A percentile compares a stretch with the other conserved stretches of the same genome.
Evolutionary conservation across 2,797 vertebrate species (phyloP).

Genomic region (Dallia pectoralis): DNA sequence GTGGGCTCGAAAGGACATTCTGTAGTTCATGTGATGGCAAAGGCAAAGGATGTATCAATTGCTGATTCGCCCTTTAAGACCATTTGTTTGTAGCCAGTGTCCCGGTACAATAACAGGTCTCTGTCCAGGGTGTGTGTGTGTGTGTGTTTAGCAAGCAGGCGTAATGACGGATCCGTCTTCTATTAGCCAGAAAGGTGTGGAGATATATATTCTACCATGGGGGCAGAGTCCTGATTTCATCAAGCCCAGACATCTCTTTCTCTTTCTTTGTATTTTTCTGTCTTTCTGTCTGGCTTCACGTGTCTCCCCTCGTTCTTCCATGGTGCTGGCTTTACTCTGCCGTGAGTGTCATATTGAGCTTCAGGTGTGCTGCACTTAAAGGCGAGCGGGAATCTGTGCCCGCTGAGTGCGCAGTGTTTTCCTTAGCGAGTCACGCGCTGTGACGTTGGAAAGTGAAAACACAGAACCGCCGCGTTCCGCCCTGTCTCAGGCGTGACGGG

Average conservation of each 20-base stretch:
- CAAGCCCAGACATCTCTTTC: constrained; percentile 46
- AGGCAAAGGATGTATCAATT: not conserved
- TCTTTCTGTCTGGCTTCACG: constrained; percentile 40
- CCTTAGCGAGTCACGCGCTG: constrained; percentile 57
- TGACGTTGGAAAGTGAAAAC: constrained; percentile 67
- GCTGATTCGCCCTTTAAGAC: not conserved
- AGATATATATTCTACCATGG: constrained; percentile 39
- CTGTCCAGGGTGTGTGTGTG: too few species aligned
- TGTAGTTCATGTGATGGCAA: not conserved
- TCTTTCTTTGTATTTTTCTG: constrained; percentile 36
- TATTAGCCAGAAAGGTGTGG: constrained; percentile 36
- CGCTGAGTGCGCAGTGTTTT: constrained; percentile 49
- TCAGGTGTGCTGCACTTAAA: constrained; percentile 63
- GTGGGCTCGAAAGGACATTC: not conserved
- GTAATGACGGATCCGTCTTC: constrained; percentile 32
- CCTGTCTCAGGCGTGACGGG: constrained; percentile 52
- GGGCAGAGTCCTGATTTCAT: constrained; percentile 34
- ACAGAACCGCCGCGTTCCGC: constrained; percentile 64
- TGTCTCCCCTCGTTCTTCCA: constrained; percentile 38
- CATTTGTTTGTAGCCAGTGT: not conserved
- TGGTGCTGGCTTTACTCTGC: constrained; percentile 9
- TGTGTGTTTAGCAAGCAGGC: not conserved
- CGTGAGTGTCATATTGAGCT: constrained; percentile 42
- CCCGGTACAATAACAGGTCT: not conserved
- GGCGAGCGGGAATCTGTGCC: constrained; percentile 27